These are phyloP conservation scores for Acrossocheilus fasciatus DNA, from an alignment of 2,797 vertebrate species.

Conservation along the genomic window DNA sequence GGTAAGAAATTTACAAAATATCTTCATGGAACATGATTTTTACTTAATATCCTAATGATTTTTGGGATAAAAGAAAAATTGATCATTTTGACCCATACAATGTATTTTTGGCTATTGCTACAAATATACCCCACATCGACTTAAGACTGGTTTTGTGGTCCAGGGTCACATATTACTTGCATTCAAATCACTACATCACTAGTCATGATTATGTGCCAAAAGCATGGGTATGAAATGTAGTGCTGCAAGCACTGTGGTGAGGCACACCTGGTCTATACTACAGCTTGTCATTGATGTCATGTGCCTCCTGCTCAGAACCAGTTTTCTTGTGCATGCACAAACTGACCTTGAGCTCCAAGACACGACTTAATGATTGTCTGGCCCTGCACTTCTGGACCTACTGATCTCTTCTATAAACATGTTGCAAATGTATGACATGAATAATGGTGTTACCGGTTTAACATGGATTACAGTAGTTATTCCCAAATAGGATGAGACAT, in stretches of 20 bases:
- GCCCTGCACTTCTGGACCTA: not conserved
- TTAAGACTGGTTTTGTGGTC: too few species aligned
- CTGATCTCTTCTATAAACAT: not conserved
- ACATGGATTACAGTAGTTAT: not conserved
- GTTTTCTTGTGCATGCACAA: not conserved
- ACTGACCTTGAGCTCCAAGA: not conserved
- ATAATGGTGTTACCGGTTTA: not conserved
- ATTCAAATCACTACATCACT: not conserved
- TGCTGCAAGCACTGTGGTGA: slow-evolving; percentile 15
- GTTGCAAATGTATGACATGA: not conserved
- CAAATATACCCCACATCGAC: too few species aligned
- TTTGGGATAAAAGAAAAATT: too few species aligned
- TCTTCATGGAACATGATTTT: too few species aligned
- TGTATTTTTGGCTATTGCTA: too few species aligned
- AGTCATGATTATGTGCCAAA: slow-evolving; percentile 16
- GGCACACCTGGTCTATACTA: slow-evolving; percentile 13
- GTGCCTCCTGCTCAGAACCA: not conserved
- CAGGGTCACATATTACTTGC: not conserved
- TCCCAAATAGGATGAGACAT: not conserved
- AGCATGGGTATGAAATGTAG: not conserved
- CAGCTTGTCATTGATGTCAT: slow-evolving; percentile 8
- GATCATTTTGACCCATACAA: too few species aligned
- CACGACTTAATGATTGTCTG: not conserved
- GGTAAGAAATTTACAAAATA: too few species aligned
- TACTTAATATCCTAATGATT: too few species aligned